A percentile compares a stretch with the other conserved stretches of the same genome.
Evolutionary conservation across 2,888 invertebrate genomes (phyloP).

Genomic region (Sminthurinus aureus): DNA sequence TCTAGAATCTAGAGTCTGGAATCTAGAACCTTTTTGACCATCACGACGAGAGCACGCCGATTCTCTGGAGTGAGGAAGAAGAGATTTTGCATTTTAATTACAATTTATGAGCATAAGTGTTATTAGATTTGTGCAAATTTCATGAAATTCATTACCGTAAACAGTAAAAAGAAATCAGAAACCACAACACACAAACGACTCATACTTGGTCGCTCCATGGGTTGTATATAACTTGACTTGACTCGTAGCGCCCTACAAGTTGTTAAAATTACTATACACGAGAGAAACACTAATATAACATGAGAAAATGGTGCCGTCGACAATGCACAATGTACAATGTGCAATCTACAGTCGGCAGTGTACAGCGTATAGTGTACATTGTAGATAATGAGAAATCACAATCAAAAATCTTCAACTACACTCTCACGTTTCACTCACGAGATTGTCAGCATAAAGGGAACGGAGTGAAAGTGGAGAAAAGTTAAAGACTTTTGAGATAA

Average conservation of each 20-base stretch:
- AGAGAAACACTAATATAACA: neutral
- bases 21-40: neutral
- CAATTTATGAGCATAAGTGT: neutral
- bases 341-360: too few species aligned
- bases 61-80: neutral
- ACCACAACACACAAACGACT: too few species aligned
- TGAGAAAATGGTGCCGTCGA: neutral
- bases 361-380: too few species aligned
- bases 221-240: too few species aligned
- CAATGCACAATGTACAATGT: neutral
- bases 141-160: neutral
- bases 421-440: too few species aligned
- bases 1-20: too few species aligned
- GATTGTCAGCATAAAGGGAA: neutral
- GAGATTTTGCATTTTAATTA: neutral
- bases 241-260: too few species aligned
- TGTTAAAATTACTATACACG: neutral
- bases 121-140: neutral
- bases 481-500: conserved; percentile 2
- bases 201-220: too few species aligned
- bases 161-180: too few species aligned
- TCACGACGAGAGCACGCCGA: neutral
- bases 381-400: too few species aligned
- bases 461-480: neutral
- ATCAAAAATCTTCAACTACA: too few species aligned